These are phyloP conservation scores for Camelus bactrianus DNA, from an alignment of 2,113 vertebrate genomes.

Conservation along the genomic window DNA sequence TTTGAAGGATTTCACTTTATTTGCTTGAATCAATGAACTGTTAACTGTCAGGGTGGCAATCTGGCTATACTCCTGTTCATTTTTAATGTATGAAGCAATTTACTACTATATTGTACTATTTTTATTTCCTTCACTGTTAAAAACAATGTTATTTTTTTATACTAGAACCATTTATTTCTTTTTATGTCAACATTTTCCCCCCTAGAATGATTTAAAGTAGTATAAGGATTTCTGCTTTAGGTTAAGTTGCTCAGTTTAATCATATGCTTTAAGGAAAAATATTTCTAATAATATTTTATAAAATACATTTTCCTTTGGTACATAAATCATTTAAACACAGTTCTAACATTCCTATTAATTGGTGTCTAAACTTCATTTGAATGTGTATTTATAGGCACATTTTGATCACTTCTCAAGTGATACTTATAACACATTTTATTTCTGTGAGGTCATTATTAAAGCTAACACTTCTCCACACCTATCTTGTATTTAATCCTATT, in stretches of 20 bases:
- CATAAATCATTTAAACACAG: not conserved
- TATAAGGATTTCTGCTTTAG: not conserved
- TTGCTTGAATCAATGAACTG: not conserved
- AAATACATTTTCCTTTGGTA: not conserved
- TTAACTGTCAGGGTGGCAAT: not conserved
- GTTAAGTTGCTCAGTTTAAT: constrained; percentile 14
- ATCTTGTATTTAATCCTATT: not conserved
- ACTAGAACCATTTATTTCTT: not conserved
- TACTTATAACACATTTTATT: constrained; percentile 23
- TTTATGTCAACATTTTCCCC: not conserved
- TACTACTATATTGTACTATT: not conserved
- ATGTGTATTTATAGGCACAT: not conserved
- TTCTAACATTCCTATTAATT: not conserved
- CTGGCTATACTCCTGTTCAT: not conserved
- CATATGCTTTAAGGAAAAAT: not conserved
- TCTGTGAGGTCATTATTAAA: not conserved
- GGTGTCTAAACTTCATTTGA: not conserved
- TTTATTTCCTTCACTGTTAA: not conserved
- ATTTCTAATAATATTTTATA: not conserved
- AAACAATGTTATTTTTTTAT: constrained; percentile 1
- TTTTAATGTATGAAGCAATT: not conserved
- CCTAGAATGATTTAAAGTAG: not conserved
- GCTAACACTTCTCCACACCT: not conserved
- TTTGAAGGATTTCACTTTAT: not conserved
- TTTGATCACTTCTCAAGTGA: constrained; percentile 29